phyloP scores from a whole-genome alignment of 1,140 invertebrate species.

The fruit fly (Drosophila melanogaster) region Release_6_plus_ISO1_MT NT_033779.5:765501-766000 shows the following conservation, averaged over 20 bases:
- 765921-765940: constrained; percentile 30
- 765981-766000: neutral
- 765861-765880: constrained; percentile 39
- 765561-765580: constrained; percentile 80
- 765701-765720: constrained; percentile 39
- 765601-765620: neutral
- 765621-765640: constrained; percentile 13
- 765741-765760: constrained; percentile 26
- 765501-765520: neutral
- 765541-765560: constrained; percentile 79
- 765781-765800: constrained; percentile 72
- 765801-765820: constrained; percentile 27
- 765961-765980: neutral
- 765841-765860: constrained; percentile 19
- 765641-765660: constrained; percentile 9
- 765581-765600: constrained; percentile 47
- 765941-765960: neutral
- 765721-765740: constrained; percentile 66
- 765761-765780: constrained; percentile 74
- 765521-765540: constrained; percentile 24
- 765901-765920: constrained; percentile 12
- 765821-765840: constrained; percentile 2
- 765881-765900: constrained; percentile 25
- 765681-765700: constrained; percentile 66
- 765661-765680: constrained; percentile 53